phyloP scores from a whole-genome alignment of 2,113 vertebrate genomes.

The Gadus macrocephalus region DNA sequence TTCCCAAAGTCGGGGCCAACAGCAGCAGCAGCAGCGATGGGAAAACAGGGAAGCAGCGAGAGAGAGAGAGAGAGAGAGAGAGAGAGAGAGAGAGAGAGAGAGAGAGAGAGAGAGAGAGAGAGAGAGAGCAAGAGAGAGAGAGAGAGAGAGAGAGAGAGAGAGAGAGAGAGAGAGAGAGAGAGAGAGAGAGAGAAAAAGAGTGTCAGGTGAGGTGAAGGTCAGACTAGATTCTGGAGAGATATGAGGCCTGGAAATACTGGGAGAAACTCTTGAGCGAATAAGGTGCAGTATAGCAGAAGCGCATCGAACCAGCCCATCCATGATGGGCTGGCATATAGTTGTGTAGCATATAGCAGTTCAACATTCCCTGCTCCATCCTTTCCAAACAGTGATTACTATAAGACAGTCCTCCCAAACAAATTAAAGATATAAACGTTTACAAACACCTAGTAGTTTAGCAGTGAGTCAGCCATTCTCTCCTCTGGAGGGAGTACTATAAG shows the following conservation, averaged over 20 bases:
- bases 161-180: no score
- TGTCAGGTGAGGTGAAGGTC: conserved; percentile 32
- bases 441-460: no score
- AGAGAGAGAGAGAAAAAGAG: not conserved
- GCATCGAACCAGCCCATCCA: no score
- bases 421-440: no score
- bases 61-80: conserved; percentile 8
- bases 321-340: no score
- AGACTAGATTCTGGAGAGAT: conserved; percentile 36
- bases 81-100: not conserved
- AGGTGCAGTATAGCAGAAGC: no score
- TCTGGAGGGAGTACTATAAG: no score
- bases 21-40: not conserved
- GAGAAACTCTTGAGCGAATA: conserved; percentile 4
- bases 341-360: no score
- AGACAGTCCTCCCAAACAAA: no score
- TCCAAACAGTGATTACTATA: no score
- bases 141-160: not conserved
- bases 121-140: not conserved
- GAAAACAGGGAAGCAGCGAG: conserved; percentile 1
- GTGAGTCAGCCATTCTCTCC: no score
- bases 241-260: conserved; percentile 26
- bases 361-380: no score
- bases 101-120: conserved; percentile 12
- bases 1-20: conserved; percentile 25